These are phyloP conservation scores for Phyllostomus hastatus DNA, from an alignment of 2,113 vertebrate species.

Conservation along the genomic window DNA sequence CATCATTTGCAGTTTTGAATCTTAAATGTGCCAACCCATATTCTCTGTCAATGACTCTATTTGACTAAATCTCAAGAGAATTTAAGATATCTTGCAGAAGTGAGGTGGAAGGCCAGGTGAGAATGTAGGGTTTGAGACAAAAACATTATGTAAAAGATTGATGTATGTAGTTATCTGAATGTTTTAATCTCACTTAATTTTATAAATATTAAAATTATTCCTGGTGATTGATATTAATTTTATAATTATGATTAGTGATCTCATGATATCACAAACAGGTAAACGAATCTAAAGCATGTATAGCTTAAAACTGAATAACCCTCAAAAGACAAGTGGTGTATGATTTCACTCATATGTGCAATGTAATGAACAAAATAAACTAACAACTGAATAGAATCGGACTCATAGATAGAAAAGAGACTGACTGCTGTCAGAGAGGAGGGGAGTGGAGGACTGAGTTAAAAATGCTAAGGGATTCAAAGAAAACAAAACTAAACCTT, in stretches of 20 bases:
- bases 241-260: not conserved
- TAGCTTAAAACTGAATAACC: not conserved
- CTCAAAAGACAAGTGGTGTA: not conserved
- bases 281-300: not conserved
- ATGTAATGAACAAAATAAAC: no score
- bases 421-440: no score
- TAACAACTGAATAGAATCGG: no score
- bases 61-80: not conserved
- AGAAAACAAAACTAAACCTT: no score
- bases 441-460: no score
- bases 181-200: not conserved
- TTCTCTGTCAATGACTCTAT: not conserved
- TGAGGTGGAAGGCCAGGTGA: not conserved
- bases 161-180: not conserved
- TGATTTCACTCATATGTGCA: no score
- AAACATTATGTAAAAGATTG: not conserved
- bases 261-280: not conserved
- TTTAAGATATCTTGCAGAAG: not conserved
- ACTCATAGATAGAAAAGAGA: no score
- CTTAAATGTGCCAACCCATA: not conserved
- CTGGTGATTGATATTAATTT: not conserved
- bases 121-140: not conserved
- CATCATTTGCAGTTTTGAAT: slow-evolving; percentile 9
- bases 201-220: not conserved
- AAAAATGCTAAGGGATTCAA: no score